Conservation (phyloP, 2,113 vertebrate genomes). For the Lycocorax pyrrhopterus region DNA sequence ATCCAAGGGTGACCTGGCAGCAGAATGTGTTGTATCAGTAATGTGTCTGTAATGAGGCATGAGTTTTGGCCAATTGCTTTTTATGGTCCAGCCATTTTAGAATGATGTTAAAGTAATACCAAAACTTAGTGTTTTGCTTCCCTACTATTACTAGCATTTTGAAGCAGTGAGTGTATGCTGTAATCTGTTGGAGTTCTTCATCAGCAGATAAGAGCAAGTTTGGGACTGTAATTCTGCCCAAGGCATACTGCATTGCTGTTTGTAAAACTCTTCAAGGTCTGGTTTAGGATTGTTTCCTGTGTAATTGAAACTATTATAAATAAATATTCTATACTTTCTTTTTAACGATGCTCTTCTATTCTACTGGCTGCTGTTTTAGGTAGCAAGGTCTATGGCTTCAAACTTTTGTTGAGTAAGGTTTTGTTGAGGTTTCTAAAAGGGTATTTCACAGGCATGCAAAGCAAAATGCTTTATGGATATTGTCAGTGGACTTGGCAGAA, state of each 20-base stretch:
- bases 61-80: background rate
- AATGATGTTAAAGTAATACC: background rate
- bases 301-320: background rate
- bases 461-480: background rate
- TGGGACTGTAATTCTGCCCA: background rate
- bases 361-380: background rate
- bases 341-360: background rate
- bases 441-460: background rate
- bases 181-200: background rate
- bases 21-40: background rate
- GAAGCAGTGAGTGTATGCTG: background rate
- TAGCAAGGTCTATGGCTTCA: background rate
- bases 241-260: background rate
- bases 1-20: background rate
- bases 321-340: slow-evolving; percentile 19
- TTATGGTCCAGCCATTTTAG: background rate
- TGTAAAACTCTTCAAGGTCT: slow-evolving; percentile 4
- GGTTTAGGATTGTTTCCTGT: background rate
- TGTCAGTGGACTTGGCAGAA: background rate
- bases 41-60: background rate
- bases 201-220: background rate
- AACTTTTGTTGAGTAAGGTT: background rate
- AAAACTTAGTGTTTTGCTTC: background rate
- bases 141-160: background rate
- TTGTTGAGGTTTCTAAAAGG: background rate